These are phyloP conservation scores for Macrotis lagotis DNA, from an alignment of 2,113 vertebrate species.

Conservation along the genomic window DNA sequence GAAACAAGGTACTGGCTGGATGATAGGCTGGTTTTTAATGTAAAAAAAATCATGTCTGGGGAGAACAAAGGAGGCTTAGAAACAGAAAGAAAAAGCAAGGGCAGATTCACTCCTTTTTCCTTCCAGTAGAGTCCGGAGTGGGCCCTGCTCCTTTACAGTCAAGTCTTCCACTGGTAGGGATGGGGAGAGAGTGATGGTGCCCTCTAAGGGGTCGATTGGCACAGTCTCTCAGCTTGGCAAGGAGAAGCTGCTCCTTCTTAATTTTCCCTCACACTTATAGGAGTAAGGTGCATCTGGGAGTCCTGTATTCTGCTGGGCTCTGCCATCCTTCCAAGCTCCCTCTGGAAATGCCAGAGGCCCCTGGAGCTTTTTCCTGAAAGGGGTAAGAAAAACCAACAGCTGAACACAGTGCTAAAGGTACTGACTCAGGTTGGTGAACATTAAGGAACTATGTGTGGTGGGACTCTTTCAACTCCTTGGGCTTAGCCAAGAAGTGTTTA, in stretches of 20 bases:
- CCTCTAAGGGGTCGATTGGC: no score
- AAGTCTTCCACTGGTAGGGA: background rate
- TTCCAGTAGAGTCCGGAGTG: background rate
- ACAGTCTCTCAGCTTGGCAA: no score
- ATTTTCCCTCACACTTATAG: slow-evolving; percentile 37
- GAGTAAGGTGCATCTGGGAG: slow-evolving; percentile 22
- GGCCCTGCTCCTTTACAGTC: background rate
- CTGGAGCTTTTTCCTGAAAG: slow-evolving; percentile 66
- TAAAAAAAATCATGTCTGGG: background rate
- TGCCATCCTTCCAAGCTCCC: slow-evolving; percentile 31
- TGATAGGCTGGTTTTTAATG: background rate
- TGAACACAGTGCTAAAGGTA: slow-evolving; percentile 6
- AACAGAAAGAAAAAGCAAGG: background rate
- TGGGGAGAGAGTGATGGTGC: background rate
- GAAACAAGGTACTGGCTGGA: background rate
- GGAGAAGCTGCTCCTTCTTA: slow-evolving; percentile 19
- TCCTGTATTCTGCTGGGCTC: slow-evolving; percentile 7
- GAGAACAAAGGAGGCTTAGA: background rate
- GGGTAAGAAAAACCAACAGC: slow-evolving; percentile 55
- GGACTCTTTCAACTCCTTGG: background rate
- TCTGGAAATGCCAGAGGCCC: slow-evolving; percentile 24
- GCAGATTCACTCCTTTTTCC: background rate
- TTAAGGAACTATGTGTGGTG: background rate
- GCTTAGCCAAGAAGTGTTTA: background rate
- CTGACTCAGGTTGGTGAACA: background rate